phyloP scores from a whole-genome alignment of 2,113 vertebrate species.

The Carollia perspicillata region DNA sequence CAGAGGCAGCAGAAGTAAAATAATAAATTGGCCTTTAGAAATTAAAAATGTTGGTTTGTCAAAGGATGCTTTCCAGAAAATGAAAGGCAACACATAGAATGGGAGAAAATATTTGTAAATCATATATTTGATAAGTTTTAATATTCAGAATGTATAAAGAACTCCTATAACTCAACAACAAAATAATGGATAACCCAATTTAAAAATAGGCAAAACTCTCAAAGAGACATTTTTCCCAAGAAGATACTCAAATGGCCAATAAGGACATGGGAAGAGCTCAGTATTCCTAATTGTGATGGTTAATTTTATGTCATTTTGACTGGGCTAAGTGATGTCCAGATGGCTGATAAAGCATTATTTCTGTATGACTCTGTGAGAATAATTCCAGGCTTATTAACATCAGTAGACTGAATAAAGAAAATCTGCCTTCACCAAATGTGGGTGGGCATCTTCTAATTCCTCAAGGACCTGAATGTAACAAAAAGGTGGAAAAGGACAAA shows the following conservation, averaged over 20 bases:
- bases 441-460: neutral
- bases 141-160: neutral
- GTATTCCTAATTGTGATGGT: neutral
- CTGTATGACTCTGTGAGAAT: neutral
- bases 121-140: neutral
- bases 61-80: neutral
- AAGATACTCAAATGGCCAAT: neutral
- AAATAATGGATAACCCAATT: neutral
- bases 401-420: neutral
- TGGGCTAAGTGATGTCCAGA: neutral
- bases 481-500: neutral
- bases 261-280: neutral
- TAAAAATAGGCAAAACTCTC: neutral
- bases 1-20: no score
- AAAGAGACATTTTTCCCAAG: neutral
- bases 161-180: neutral
- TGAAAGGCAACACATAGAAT: neutral
- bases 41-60: neutral
- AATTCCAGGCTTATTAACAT: neutral
- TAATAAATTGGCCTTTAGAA: neutral
- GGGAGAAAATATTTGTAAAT: constrained; percentile 12
- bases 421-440: neutral
- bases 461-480: neutral
- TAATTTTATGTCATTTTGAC: neutral
- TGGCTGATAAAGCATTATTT: neutral